Evolutionary conservation across 2,888 invertebrate genomes (phyloP), one percentile per base, ranked within the genome.

Genomic region (Drosophila koepferae): DNA sequence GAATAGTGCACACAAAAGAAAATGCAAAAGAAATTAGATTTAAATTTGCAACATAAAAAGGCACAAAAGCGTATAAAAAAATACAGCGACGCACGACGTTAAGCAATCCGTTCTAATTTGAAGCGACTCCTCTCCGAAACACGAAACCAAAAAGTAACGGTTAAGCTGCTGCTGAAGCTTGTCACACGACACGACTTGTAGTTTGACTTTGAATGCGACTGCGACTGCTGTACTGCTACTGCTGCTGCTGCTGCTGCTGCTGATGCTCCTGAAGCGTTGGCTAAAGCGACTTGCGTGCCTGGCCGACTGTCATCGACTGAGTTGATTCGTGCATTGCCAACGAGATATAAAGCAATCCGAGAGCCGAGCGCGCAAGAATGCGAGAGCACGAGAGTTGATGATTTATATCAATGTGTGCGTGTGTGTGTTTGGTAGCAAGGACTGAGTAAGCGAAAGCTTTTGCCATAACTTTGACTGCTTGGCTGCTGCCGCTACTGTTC

Each of bases 271-370:
- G 69, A 77, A 74, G 76, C 74, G 69, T 43, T 69, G 59, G 62
- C 76, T 73, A 56, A 86, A 81, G 77, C 80, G 81, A 89, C 89
- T 83, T 75, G 64, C 72, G 86, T 87, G 90, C 91, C 90, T 89
- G 92, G 92, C 92, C 92, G 92, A 93, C 92, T 87, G 90, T 81
- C 85, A 93, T 92, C 92, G 92, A 93, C 93, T 93, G 90, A 91
- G 62, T 59, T 56, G 59, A 31, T 58, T 75, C 72, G 72, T 20
- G 51, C 31, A 16, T 44, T 53, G 65, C n/a, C 63, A 73, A 54
- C 70, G 63, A 64, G 54, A 73, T 81, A 69, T 83, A 78, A 79
- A 43, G 66, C 63, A 31, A 23, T 40, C 48, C 54, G 20, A 41
- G 41, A 56, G 61, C 49, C 31, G 49, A 60, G 9, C 20, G 28